These are phyloP conservation scores for Salminus brasiliensis DNA, from an alignment of 2,113 vertebrate species.

Conservation along the genomic window DNA sequence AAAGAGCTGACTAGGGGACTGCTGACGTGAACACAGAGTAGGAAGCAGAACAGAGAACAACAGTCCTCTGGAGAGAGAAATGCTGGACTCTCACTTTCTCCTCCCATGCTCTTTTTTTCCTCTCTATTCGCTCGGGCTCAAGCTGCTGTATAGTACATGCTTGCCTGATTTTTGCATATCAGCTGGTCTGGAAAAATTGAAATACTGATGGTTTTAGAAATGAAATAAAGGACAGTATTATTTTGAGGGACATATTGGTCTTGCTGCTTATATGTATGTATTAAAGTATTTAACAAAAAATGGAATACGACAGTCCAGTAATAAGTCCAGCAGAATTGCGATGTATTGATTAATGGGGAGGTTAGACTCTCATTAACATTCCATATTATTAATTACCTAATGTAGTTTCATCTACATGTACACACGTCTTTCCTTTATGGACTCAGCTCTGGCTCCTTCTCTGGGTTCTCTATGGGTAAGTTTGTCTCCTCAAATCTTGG, in stretches of 20 bases:
- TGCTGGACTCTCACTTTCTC: conserved; percentile 48
- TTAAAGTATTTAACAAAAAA: too few relatives aligned
- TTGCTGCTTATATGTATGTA: conserved; percentile 15
- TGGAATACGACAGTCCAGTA: not conserved
- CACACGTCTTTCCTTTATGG: not conserved
- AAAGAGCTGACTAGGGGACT: conserved; percentile 48
- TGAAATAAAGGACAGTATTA: conserved; percentile 58
- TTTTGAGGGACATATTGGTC: conserved; percentile 54
- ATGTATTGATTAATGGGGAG: not conserved
- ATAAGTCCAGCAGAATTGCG: not conserved
- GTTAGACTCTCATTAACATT: not conserved
- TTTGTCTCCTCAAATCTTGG: conserved; percentile 80
- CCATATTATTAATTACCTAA: not conserved
- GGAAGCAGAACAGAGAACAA: conserved; percentile 51
- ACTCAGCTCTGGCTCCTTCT: conserved; percentile 67
- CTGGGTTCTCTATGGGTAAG: conserved; percentile 83
- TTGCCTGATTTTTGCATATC: conserved; percentile 58
- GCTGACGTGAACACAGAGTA: conserved; percentile 53
- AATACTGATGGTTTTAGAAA: conserved; percentile 53
- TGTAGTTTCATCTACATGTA: not conserved
- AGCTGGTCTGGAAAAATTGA: conserved; percentile 58
- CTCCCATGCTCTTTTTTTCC: conserved; percentile 46
- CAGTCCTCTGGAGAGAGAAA: conserved; percentile 53
- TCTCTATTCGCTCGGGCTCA: conserved; percentile 38
- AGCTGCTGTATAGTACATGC: conserved; percentile 55